phyloP scores from a whole-genome alignment of 2,113 vertebrate genomes.

The Helogale parvula region DNA sequence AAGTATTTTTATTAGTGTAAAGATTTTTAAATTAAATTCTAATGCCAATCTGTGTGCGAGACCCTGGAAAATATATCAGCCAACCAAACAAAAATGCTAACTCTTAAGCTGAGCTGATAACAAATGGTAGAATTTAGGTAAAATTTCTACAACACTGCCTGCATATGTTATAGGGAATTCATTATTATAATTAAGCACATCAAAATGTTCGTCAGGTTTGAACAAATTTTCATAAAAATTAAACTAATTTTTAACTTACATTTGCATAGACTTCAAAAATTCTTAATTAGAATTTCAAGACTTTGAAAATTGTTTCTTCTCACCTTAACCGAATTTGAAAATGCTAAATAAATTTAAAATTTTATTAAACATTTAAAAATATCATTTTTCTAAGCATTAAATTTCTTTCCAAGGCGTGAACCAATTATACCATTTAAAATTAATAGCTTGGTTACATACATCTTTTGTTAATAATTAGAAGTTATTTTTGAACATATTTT shows the following conservation, averaged over 20 bases:
- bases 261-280: constrained; percentile 18
- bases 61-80: neutral
- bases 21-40: constrained; percentile 5
- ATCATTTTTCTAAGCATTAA: constrained; percentile 11
- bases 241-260: constrained; percentile 1
- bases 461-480: constrained; percentile 40
- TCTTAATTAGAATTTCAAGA: neutral
- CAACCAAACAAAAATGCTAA: neutral
- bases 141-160: neutral
- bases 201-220: neutral
- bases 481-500: neutral
- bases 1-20: neutral
- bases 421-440: constrained; percentile 35
- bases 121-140: neutral
- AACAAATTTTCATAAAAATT: constrained; percentile 6
- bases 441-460: neutral
- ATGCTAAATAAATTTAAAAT: neutral
- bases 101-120: neutral
- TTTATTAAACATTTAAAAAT: constrained; percentile 20
- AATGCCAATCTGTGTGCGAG: neutral
- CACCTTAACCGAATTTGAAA: constrained; percentile 51
- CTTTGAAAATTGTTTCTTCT: constrained; percentile 38
- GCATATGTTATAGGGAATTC: neutral
- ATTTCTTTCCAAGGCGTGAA: neutral
- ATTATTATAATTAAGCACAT: constrained; percentile 7